phyloP scores from a whole-genome alignment of 2,797 vertebrate genomes.

The Enoplosus armatus region DNA sequence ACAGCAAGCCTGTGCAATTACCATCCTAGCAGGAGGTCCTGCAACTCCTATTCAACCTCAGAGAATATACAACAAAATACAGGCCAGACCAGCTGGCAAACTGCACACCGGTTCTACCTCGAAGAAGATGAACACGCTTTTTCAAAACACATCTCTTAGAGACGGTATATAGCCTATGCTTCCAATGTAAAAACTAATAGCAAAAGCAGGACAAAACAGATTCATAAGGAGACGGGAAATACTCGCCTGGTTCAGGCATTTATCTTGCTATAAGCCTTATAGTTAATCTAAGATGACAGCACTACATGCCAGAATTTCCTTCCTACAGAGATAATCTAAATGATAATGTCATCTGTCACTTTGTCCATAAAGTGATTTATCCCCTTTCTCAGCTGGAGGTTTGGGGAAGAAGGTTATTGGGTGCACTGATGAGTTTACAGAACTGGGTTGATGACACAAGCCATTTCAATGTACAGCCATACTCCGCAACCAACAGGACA shows the following conservation, averaged over 20 bases:
- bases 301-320: constrained; percentile 88
- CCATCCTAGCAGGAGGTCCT: constrained; percentile 93
- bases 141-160: constrained; percentile 67
- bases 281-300: constrained; percentile 73
- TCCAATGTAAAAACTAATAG: constrained; percentile 62
- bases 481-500: constrained; percentile 97
- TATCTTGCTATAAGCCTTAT: constrained; percentile 63
- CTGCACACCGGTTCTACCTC: constrained; percentile 84
- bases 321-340: constrained; percentile 97
- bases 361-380: constrained; percentile 88
- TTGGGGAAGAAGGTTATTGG: constrained; percentile 70
- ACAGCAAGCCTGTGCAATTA: constrained; percentile 97
- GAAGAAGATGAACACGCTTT: constrained; percentile 76
- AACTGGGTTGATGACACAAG: constrained; percentile 98
- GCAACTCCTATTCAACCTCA: constrained; percentile 92
- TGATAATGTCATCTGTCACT: constrained; percentile 98
- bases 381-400: constrained; percentile 62
- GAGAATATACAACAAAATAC: constrained; percentile 95
- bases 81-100: constrained; percentile 98
- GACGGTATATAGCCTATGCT: constrained; percentile 54
- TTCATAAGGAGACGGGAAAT: constrained; percentile 57
- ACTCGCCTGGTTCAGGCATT: constrained; percentile 60
- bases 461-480: constrained; percentile 97
- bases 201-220: constrained; percentile 61
- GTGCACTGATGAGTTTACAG: constrained; percentile 99